Evolutionary conservation across 2,797 vertebrate species (phyloP).

Genomic region (Delichon dasypus): DNA sequence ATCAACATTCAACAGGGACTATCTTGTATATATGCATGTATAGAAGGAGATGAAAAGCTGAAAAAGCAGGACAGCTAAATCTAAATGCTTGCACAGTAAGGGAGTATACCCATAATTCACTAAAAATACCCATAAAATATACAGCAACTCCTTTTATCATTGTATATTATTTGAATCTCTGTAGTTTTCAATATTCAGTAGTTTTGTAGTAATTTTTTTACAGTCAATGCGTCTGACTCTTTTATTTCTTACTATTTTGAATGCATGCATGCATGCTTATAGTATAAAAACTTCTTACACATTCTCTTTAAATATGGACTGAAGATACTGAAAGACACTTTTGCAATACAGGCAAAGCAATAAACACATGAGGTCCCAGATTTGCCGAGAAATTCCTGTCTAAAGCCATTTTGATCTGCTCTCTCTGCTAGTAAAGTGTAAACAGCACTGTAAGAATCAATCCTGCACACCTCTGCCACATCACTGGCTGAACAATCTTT

Average conservation of each 20-base stretch:
- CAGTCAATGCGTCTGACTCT: background rate
- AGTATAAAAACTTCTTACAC: background rate
- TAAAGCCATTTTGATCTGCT: background rate
- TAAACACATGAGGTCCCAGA: background rate
- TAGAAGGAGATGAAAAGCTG: background rate
- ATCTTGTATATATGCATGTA: background rate
- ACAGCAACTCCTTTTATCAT: background rate
- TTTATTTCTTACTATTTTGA: background rate
- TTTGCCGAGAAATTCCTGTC: background rate
- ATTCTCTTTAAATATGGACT: background rate
- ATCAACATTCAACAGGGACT: background rate
- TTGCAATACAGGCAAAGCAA: background rate
- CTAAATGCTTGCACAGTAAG: background rate
- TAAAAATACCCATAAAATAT: background rate
- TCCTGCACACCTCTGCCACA: constrained; percentile 19
- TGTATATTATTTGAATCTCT: background rate
- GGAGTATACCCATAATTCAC: background rate
- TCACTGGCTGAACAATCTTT: background rate
- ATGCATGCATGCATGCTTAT: background rate
- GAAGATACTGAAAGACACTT: background rate
- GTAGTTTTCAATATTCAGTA: background rate
- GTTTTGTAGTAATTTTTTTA: background rate
- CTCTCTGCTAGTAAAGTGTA: background rate
- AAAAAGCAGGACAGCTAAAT: background rate
- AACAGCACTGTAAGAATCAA: constrained; percentile 26